These are phyloP conservation scores for Neelides folsomi DNA, from an alignment of 2,888 invertebrate species.

Conservation along the genomic window DNA sequence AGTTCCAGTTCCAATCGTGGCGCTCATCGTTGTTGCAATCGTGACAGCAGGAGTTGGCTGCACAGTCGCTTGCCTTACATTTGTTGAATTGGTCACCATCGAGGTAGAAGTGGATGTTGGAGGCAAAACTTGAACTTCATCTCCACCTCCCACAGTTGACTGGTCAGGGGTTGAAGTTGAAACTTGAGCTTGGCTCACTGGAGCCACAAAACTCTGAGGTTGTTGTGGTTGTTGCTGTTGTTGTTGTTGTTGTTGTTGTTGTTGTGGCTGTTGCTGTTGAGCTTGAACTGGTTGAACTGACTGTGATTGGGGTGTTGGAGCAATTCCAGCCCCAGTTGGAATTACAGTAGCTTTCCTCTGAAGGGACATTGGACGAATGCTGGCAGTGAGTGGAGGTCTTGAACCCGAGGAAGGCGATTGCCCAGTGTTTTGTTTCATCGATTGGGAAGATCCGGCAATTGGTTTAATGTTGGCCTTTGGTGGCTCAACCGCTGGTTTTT, in stretches of 20 bases:
- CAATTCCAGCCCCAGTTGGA: conserved; percentile 50
- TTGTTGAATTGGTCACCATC: conserved; percentile 16
- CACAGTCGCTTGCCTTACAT: conserved; percentile 23
- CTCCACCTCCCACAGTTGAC: conserved; percentile 16
- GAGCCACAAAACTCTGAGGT: conserved; percentile 19
- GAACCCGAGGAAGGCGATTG: conserved; percentile 10
- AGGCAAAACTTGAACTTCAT: conserved; percentile 20
- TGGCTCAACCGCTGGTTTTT: conserved; percentile 47
- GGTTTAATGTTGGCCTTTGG: conserved; percentile 89
- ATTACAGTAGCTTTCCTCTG: conserved; percentile 58
- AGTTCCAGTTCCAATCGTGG: conserved; percentile 12
- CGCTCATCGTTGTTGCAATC: conserved; percentile 16
- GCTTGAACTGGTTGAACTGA: conserved; percentile 2
- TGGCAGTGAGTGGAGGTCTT: conserved; percentile 58
- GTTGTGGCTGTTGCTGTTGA: conserved; percentile 38
- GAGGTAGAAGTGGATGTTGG: conserved; percentile 16
- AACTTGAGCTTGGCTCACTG: conserved; percentile 32
- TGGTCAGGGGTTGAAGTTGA: conserved; percentile 32
- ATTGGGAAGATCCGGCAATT: conserved; percentile 56
- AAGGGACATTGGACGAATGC: conserved; percentile 78
- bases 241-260: conserved; percentile 37
- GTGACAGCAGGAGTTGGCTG: conserved; percentile 26
- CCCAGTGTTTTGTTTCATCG: conserved; percentile 18
- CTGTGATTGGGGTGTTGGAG: conserved; percentile 32
- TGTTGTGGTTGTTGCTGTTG: conserved; percentile 16